These are phyloP conservation scores for Microplitis mediator DNA, from an alignment of 1,140 invertebrate species.

Conservation along the genomic window DNA sequence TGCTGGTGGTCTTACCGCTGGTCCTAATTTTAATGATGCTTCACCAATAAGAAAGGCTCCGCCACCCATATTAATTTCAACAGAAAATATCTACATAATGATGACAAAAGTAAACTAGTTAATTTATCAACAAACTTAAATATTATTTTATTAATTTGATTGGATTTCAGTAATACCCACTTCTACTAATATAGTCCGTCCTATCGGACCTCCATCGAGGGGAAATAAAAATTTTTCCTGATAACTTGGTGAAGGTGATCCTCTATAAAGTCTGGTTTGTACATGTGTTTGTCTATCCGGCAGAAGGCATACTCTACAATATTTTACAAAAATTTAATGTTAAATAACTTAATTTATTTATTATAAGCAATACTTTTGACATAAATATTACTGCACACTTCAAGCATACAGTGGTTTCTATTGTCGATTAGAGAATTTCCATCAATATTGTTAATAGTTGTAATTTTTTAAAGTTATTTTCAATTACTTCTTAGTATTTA, in stretches of 20 bases:
- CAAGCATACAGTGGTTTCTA: too few species aligned
- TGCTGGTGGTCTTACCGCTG: slow-evolving; percentile 54
- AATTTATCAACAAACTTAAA: too few species aligned
- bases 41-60: slow-evolving; percentile 48
- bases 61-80: slow-evolving; percentile 42
- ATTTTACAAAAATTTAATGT: neutral
- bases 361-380: too few species aligned
- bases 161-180: slow-evolving; percentile 32
- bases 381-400: too few species aligned
- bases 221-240: slow-evolving; percentile 78
- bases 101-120: too few species aligned
- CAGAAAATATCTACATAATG: slow-evolving; percentile 47
- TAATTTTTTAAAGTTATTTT: too few species aligned
- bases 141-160: too few species aligned
- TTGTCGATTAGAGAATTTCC: too few species aligned
- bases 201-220: slow-evolving; percentile 60
- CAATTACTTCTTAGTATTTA: too few species aligned
- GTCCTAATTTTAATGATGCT: slow-evolving; percentile 63
- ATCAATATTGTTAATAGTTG: too few species aligned
- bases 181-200: slow-evolving; percentile 52
- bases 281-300: slow-evolving; percentile 74
- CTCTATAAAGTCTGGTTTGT: slow-evolving; percentile 75
- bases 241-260: slow-evolving; percentile 72
- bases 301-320: slow-evolving; percentile 69
- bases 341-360: too few species aligned